Percentiles rank a stretch among this genome's conserved stretches.
Evolutionary conservation across 2,888 invertebrate species (phyloP).

Genomic region (Chaetogeoica ovagalla): DNA sequence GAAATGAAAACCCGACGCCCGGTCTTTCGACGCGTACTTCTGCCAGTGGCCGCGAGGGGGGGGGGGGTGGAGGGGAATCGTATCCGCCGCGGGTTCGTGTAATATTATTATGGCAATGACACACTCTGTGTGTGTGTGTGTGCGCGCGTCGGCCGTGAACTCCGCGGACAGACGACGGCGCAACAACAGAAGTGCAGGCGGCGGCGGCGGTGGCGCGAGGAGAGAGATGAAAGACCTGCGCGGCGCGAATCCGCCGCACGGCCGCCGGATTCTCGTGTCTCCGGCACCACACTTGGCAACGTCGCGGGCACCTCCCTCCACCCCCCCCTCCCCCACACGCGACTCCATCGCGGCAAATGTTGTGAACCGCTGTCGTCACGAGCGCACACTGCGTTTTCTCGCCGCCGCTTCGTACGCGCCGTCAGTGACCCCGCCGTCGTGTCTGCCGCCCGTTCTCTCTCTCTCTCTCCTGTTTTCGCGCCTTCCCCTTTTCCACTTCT

Average conservation of each 20-base stretch:
- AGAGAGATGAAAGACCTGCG: conserved; percentile 44
- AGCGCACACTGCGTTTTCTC: too few species aligned
- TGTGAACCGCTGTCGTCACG: not conserved
- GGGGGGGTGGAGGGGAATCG: too few species aligned
- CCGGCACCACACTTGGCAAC: conserved; percentile 31
- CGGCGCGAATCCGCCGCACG: conserved; percentile 30
- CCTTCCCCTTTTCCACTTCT: too few species aligned
- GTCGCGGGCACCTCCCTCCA: not conserved
- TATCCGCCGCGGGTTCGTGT: not conserved
- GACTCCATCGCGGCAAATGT: not conserved
- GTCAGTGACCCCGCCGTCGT: not conserved
- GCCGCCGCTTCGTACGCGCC: not conserved
- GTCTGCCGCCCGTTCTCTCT: not conserved
- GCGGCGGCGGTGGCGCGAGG: conserved; percentile 8
- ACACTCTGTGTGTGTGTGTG: too few species aligned
- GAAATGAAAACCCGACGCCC: too few species aligned
- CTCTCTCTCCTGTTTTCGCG: not conserved
- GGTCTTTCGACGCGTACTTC: too few species aligned
- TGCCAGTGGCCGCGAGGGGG: too few species aligned
- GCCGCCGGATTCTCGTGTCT: not conserved
- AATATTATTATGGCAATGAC: conserved; percentile 38
- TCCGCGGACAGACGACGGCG: conserved; percentile 2
- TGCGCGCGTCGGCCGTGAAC: conserved; percentile 49
- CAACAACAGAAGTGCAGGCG: not conserved
- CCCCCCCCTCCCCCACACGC: not conserved